phyloP scores from a whole-genome alignment of 2,113 vertebrate genomes.

The Sinosuthora webbiana region DNA sequence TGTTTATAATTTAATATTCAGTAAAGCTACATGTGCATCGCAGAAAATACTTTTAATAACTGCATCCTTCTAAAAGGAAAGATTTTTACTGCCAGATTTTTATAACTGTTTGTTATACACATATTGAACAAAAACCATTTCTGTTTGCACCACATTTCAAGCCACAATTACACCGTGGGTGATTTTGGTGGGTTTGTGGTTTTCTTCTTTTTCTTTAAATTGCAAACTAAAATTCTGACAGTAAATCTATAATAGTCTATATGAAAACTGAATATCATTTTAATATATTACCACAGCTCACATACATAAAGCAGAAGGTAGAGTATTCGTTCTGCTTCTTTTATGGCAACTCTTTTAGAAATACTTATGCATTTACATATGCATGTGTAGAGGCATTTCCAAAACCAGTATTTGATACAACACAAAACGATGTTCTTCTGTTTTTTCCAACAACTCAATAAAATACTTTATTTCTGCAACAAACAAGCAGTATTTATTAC shows the following conservation, averaged over 20 bases:
- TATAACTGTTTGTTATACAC: background rate
- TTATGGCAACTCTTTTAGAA: background rate
- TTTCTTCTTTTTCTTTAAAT: background rate
- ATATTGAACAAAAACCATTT: background rate
- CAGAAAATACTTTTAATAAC: background rate
- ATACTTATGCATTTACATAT: fast-evolving
- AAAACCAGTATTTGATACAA: background rate
- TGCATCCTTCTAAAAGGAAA: background rate
- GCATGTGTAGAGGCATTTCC: background rate
- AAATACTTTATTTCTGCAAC: background rate
- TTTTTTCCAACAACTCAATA: background rate
- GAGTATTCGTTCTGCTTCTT: background rate
- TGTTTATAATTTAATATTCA: background rate
- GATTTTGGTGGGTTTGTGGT: fast-evolving
- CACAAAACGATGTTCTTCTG: background rate
- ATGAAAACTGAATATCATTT: background rate
- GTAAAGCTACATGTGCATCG: background rate
- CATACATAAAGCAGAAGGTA: background rate
- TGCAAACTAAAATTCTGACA: background rate
- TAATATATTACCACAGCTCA: background rate
- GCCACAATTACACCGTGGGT: fast-evolving
- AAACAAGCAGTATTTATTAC: conserved; percentile 50
- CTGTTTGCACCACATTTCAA: background rate
- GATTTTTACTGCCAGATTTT: background rate
- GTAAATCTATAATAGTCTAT: background rate